Conservation (phyloP, 2,797 vertebrate species). For the Takifugu ocellatus region DNA sequence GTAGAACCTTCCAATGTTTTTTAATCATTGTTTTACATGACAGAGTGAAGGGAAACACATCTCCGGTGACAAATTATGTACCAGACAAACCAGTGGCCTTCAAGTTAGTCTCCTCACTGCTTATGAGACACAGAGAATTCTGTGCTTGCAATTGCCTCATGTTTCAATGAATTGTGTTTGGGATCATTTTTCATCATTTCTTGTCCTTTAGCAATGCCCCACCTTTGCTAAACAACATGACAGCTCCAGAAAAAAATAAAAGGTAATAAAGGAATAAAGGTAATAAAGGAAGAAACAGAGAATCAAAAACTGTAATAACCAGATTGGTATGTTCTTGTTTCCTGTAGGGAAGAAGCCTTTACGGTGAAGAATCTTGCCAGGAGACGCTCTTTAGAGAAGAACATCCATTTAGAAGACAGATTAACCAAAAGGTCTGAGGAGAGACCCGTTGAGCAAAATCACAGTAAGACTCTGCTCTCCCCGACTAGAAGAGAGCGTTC, state of each 20-base stretch:
- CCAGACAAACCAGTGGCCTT: constrained; percentile 27
- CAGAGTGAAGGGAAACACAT: constrained; percentile 41
- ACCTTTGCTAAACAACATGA: not conserved
- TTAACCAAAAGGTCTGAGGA: constrained; percentile 9
- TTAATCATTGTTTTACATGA: constrained; percentile 5
- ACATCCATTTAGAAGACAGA: constrained; percentile 19
- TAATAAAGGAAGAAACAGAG: not conserved
- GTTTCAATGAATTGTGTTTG: constrained; percentile 3
- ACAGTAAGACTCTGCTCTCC: not conserved
- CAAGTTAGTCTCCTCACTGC: constrained; percentile 39
- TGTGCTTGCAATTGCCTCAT: not conserved
- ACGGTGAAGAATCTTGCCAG: constrained; percentile 27
- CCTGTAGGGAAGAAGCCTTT: constrained; percentile 43
- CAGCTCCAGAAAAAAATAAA: constrained; percentile 29
- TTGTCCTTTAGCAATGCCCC: constrained; percentile 26
- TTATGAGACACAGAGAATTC: not conserved
- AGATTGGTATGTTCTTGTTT: constrained; percentile 8
- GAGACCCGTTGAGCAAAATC: constrained; percentile 17
- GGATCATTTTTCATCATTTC: not conserved
- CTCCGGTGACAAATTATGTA: constrained; percentile 20
- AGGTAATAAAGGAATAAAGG: constrained; percentile 29
- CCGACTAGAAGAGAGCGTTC: not conserved
- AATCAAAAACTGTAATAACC: not conserved
- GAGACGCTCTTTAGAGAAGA: constrained; percentile 25
- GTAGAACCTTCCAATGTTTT: not conserved